These are phyloP conservation scores for Drosophila borealis DNA, from an alignment of 2,888 invertebrate genomes.

Conservation along the genomic window DNA sequence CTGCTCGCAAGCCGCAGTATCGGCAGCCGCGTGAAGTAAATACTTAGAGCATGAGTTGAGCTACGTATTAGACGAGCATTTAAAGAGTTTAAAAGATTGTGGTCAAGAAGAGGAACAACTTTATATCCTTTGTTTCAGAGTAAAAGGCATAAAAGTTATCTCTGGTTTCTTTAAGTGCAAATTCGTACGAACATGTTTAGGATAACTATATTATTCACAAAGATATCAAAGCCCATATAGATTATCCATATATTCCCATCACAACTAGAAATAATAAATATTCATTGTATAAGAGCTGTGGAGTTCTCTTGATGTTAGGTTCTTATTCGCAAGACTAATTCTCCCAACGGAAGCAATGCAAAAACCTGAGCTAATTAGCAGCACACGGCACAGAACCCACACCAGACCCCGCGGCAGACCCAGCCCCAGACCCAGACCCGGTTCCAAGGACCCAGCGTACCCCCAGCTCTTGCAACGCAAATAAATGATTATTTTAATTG, in stretches of 20 bases:
- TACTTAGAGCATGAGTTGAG: constrained; percentile 20
- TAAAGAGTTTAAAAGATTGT: constrained; percentile 34
- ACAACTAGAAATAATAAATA: too few relatives aligned
- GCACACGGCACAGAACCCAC: constrained; percentile 27
- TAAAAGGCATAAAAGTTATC: too few relatives aligned
- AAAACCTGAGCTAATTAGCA: constrained; percentile 53
- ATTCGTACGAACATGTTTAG: too few relatives aligned
- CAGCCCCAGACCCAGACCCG: neutral
- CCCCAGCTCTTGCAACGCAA: constrained; percentile 57
- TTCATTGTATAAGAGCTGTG: neutral
- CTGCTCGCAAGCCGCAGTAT: constrained; percentile 6
- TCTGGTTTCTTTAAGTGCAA: too few relatives aligned
- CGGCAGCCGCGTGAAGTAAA: constrained; percentile 25
- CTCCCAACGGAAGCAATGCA: constrained; percentile 32
- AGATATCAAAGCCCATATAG: too few relatives aligned
- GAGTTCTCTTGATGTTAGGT: neutral
- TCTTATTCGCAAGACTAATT: constrained; percentile 19
- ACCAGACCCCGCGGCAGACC: neutral
- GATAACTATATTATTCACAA: too few relatives aligned
- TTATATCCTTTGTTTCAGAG: too few relatives aligned
- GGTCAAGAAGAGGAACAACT: constrained; percentile 15
- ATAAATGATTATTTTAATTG: constrained; percentile 78
- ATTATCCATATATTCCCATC: too few relatives aligned
- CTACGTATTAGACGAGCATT: constrained; percentile 58
- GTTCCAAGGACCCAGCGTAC: constrained; percentile 20